phyloP scores from a whole-genome alignment of 2,888 invertebrate genomes.

The Lapara coniferarum region DNA sequence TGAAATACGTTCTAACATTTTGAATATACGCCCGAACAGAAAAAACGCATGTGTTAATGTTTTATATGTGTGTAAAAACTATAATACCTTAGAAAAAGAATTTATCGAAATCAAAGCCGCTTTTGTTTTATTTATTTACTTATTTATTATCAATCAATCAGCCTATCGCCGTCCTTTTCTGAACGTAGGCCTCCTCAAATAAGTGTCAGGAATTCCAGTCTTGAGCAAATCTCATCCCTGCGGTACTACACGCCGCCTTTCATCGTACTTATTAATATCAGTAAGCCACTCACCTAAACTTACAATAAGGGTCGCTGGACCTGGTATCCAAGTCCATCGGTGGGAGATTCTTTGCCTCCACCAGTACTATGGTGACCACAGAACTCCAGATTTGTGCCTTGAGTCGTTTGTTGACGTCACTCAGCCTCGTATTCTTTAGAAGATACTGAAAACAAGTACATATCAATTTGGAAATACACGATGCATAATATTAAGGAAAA shows the following conservation, averaged over 20 bases:
- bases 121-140: no score
- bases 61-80: no score
- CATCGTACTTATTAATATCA: background rate
- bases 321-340: conserved; percentile 95
- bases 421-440: conserved; percentile 89
- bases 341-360: conserved; percentile 95
- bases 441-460: conserved; percentile 86
- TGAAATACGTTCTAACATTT: no score
- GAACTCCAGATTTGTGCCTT: conserved; percentile 99
- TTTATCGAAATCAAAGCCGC: no score
- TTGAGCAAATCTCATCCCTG: no score
- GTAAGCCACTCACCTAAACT: conserved; percentile 89
- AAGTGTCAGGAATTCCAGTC: background rate
- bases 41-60: no score
- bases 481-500: no score
- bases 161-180: background rate
- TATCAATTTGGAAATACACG: conserved; percentile 23
- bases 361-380: conserved; percentile 97
- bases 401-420: conserved; percentile 91
- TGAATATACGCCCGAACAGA: no score
- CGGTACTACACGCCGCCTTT: no score
- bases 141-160: no score
- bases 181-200: background rate
- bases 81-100: no score
- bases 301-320: conserved; percentile 96